Evolutionary conservation across 2,888 invertebrate genomes (phyloP).

Genomic region (Scaptodrosophila latifasciaeformis): DNA sequence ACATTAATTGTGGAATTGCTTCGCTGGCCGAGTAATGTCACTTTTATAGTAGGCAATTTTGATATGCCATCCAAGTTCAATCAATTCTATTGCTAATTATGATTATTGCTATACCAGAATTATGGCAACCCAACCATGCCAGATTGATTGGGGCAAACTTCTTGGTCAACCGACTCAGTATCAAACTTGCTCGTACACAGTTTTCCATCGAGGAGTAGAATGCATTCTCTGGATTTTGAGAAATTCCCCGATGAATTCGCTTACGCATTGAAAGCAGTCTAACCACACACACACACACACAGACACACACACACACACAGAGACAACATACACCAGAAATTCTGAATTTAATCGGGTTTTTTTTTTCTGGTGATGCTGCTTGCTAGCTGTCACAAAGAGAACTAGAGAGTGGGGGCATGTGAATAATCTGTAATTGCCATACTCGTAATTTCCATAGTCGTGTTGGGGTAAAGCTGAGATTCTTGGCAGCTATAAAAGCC

Average conservation of each 20-base stretch:
- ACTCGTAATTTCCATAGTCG: slow-evolving; percentile 25
- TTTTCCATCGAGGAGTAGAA: too few relatives aligned
- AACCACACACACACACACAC: too few relatives aligned
- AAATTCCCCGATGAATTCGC: too few relatives aligned
- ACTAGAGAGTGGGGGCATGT: not conserved
- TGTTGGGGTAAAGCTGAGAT: slow-evolving; percentile 26
- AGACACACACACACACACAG: slow-evolving; percentile 20
- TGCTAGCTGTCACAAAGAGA: not conserved
- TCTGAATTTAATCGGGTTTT: slow-evolving; percentile 26
- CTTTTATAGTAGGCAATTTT: slow-evolving; percentile 31
- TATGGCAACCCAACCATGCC: not conserved
- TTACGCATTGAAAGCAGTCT: slow-evolving; percentile 14
- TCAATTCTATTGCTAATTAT: slow-evolving; percentile 26
- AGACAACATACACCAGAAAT: too few relatives aligned
- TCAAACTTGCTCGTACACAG: not conserved
- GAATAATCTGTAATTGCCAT: slow-evolving; percentile 33
- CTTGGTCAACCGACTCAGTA: not conserved
- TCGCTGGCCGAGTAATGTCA: slow-evolving; percentile 18
- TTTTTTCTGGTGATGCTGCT: not conserved
- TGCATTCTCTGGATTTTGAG: not conserved
- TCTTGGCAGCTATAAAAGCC: slow-evolving; percentile 38
- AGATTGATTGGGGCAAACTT: not conserved
- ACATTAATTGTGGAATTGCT: not conserved
- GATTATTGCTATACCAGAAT: not conserved
- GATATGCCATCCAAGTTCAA: slow-evolving; percentile 14